Conservation (phyloP, 2,113 vertebrate genomes). For the Progne subis region DNA sequence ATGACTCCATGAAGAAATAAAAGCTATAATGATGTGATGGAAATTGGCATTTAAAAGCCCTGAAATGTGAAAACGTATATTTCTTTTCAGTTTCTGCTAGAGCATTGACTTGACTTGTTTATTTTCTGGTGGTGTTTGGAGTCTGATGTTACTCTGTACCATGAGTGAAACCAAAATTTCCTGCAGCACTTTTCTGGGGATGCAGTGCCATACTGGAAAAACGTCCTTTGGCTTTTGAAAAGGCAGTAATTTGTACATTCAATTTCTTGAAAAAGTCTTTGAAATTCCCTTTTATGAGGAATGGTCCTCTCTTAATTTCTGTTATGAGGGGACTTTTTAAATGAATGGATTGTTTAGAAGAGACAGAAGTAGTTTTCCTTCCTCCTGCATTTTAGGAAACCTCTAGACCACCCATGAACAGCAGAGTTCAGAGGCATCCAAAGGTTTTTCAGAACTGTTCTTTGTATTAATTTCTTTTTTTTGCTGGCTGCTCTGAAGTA, state of each 20-base stretch:
- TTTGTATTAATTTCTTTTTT: neutral
- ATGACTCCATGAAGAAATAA: neutral
- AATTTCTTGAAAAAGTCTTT: neutral
- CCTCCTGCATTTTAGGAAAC: neutral
- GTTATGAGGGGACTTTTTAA: neutral
- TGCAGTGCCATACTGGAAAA: neutral
- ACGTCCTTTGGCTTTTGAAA: neutral
- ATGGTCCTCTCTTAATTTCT: neutral
- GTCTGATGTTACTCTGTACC: neutral
- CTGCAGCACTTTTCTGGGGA: neutral
- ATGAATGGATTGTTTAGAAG: neutral
- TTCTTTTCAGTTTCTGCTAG: neutral
- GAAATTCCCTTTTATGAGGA: neutral
- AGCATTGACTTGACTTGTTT: neutral
- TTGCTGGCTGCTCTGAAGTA: neutral
- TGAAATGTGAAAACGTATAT: neutral
- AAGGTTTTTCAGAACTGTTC: neutral
- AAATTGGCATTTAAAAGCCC: neutral
- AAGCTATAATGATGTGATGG: neutral
- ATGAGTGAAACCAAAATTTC: neutral
- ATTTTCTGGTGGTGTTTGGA: neutral
- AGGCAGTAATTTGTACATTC: neutral
- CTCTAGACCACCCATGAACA: constrained; percentile 27
- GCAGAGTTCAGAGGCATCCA: neutral
- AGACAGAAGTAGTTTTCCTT: neutral